Base-by-base conservation (phyloP, 2,888 invertebrate genomes). In the Agrochola lota region DNA sequence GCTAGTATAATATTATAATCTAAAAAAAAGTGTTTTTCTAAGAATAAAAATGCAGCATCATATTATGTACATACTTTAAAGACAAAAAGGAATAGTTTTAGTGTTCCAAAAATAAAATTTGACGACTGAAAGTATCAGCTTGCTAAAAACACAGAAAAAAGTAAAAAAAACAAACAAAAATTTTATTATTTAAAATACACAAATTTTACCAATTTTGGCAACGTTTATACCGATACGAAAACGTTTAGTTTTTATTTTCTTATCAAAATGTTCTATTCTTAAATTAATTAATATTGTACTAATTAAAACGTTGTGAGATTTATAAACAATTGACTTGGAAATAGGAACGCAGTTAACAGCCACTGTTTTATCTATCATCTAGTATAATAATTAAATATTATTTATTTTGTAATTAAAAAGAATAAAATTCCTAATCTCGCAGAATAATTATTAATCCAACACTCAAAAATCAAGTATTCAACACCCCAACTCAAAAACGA, bases 391-490 rank as follows among this genome's bases (percentile, higher is more conserved):
- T 7, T 17, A 2, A 1, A 35, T 35, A 3, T 17, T 55, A 2
- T 35, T 55, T n/a, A 68, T n/a, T 35, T 68, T 11, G 9, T 15
- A 2, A 17, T 17, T 23, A 7, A 55, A 69, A 20, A 11, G 0
- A 30, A n/a, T n/a, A 35, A 57, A n/a, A n/a, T n/a, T 11, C n/a
- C 11, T 1, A 40, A 23, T 20, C 2, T n/a, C 52, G 9, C 15
- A 43, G 60, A 60, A 40, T 43, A 64, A 79, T 70, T 15, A 26
- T 78, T 26, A 23, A 1, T 30, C 1, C 2, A 60, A 49, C 52
- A 20, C 17, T 62, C 11, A 15, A 49, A 70, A 40, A 59, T 63
- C n/a, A 74, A 71, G 12, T 71, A 66, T 62, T 43, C 23, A 59
- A 59, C 35, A 70, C 23, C 5, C 11, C 1, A 46, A 64, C 0